Conservation (phyloP, 2,113 vertebrate genomes). For the Acinonyx jubatus region DNA sequence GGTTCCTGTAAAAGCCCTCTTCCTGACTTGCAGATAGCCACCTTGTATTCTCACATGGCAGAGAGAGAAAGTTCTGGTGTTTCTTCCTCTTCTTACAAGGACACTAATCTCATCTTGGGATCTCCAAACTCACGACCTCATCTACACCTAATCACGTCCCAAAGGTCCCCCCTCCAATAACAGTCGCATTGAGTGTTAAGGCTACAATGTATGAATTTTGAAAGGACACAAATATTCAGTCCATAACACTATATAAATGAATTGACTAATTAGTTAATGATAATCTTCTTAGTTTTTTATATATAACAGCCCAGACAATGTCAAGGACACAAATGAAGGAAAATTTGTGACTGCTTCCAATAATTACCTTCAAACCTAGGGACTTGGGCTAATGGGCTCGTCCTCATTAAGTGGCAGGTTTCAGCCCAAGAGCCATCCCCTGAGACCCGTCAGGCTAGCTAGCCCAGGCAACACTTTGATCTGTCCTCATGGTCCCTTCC, state of each 20-base stretch:
- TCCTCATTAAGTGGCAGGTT: constrained; percentile 15
- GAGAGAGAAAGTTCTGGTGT: neutral
- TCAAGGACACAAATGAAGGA: constrained; percentile 47
- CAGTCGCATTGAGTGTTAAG: neutral
- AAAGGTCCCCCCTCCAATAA: neutral
- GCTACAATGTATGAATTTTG: neutral
- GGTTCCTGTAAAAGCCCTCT: neutral
- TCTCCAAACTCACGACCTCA: neutral
- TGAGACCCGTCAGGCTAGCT: neutral
- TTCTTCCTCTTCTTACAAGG: neutral
- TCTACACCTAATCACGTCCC: neutral
- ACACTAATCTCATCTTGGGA: neutral
- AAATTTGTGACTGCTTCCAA: neutral
- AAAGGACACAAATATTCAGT: neutral
- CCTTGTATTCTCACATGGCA: neutral
- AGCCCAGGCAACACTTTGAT: constrained; percentile 6
- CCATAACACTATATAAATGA: neutral
- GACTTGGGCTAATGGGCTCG: neutral
- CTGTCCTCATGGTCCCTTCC: neutral
- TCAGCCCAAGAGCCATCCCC: neutral
- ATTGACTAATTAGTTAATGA: neutral
- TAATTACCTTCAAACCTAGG: constrained; percentile 43
- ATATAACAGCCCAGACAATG: neutral
- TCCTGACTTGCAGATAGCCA: neutral
- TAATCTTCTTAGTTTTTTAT: neutral